Conservation (phyloP, 2,888 invertebrate species). For the Nebria brevicollis region DNA sequence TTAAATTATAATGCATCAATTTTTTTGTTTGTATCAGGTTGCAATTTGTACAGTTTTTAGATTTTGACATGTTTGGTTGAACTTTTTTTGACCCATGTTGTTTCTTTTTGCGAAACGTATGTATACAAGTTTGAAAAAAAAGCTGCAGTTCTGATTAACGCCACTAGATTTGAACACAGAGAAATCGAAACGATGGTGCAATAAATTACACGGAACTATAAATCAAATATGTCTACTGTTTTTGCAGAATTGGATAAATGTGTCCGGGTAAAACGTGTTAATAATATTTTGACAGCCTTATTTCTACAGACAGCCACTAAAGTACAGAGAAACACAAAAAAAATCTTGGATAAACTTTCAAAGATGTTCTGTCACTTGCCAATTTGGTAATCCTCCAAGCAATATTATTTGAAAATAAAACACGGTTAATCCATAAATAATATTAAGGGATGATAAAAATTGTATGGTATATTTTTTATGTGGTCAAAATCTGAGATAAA, state of each 20-base stretch:
- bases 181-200: constrained; percentile 15
- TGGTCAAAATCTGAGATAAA: too few relatives aligned
- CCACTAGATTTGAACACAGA: constrained; percentile 9
- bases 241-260: constrained; percentile 38
- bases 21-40: background rate
- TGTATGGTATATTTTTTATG: too few relatives aligned
- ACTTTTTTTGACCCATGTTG: background rate
- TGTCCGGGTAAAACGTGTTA: constrained; percentile 30
- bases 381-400: too few relatives aligned
- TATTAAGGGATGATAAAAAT: too few relatives aligned
- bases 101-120: background rate
- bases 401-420: too few relatives aligned
- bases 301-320: background rate
- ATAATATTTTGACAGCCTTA: constrained; percentile 31
- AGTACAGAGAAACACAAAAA: background rate
- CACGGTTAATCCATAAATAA: too few relatives aligned
- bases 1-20: background rate
- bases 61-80: background rate
- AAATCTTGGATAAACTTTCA: background rate
- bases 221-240: constrained; percentile 39
- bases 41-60: background rate
- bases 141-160: constrained; percentile 14
- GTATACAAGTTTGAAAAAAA: background rate
- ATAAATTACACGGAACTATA: constrained; percentile 36
- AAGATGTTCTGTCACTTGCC: too few relatives aligned